Conservation (phyloP, 2,888 invertebrate species). For the Elysia crispata region DNA sequence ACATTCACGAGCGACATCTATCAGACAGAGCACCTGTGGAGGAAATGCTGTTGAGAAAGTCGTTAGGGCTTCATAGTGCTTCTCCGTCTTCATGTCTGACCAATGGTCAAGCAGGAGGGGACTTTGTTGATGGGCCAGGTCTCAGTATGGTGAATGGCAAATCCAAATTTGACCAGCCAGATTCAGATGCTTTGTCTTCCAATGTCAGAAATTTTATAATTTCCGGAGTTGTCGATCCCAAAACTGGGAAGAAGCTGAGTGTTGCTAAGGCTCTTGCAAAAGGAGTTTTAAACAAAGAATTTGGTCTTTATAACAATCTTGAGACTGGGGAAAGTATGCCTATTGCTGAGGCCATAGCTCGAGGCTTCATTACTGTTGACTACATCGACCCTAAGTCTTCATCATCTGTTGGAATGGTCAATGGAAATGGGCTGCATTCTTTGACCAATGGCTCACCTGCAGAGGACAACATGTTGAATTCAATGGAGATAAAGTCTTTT, state of each 20-base stretch:
- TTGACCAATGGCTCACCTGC: not conserved
- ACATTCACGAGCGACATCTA: conserved; percentile 67
- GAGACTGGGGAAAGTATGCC: conserved; percentile 69
- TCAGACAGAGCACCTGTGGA: not conserved
- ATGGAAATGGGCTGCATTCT: not conserved
- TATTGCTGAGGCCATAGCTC: conserved; percentile 75
- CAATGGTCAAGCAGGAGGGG: conserved; percentile 19
- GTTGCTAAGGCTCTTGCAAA: conserved; percentile 67
- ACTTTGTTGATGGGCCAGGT: conserved; percentile 42
- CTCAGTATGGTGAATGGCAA: no score
- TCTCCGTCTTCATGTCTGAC: conserved; percentile 2
- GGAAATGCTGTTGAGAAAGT: not conserved
- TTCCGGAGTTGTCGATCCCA: conserved; percentile 72
- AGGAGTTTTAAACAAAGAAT: conserved; percentile 57
- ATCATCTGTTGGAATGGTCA: conserved; percentile 56
- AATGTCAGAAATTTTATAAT: conserved; percentile 68
- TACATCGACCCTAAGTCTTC: conserved; percentile 52
- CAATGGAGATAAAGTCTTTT: conserved; percentile 62
- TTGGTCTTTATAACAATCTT: conserved; percentile 71
- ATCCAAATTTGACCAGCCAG: not conserved
- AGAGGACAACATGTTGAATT: conserved; percentile 51
- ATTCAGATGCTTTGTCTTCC: not conserved
- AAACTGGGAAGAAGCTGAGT: conserved; percentile 67
- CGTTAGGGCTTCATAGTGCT: not conserved
- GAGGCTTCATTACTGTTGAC: conserved; percentile 72